Conservation (phyloP, 2,113 vertebrate genomes). For the Psophia crepitans region DNA sequence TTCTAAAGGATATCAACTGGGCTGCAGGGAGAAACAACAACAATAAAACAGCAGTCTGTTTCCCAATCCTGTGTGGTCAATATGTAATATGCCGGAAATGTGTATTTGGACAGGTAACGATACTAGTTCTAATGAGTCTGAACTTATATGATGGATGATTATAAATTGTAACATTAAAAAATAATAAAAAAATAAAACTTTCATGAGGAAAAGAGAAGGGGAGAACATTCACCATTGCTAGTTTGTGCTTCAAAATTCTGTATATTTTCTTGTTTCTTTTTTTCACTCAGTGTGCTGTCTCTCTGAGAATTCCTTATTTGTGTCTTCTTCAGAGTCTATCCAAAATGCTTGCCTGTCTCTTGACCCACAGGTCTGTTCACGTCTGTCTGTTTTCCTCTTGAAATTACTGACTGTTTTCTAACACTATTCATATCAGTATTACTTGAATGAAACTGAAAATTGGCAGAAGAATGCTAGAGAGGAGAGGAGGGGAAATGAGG, state of each 20-base stretch:
- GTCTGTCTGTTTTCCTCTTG: background rate
- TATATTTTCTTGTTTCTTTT: background rate
- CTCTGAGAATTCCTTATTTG: background rate
- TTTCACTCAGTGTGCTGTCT: background rate
- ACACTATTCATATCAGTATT: background rate
- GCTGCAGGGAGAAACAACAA: background rate
- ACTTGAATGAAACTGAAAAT: background rate
- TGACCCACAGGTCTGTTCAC: background rate
- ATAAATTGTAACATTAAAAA: background rate
- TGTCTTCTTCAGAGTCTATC: background rate
- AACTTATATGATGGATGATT: background rate
- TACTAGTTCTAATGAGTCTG: background rate
- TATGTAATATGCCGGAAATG: accelerated
- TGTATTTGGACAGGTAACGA: background rate
- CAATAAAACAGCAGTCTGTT: background rate
- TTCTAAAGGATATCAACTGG: background rate
- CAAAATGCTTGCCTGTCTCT: background rate
- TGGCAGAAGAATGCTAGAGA: background rate
- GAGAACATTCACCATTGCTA: background rate
- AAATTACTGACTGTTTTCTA: background rate
- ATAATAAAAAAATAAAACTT: background rate
- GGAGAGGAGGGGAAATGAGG: background rate
- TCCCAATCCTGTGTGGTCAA: background rate
- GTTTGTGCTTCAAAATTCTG: background rate
- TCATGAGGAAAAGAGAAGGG: background rate